phyloP scores from a whole-genome alignment of 2,888 invertebrate species.

The Diadegma fenestrale region DNA sequence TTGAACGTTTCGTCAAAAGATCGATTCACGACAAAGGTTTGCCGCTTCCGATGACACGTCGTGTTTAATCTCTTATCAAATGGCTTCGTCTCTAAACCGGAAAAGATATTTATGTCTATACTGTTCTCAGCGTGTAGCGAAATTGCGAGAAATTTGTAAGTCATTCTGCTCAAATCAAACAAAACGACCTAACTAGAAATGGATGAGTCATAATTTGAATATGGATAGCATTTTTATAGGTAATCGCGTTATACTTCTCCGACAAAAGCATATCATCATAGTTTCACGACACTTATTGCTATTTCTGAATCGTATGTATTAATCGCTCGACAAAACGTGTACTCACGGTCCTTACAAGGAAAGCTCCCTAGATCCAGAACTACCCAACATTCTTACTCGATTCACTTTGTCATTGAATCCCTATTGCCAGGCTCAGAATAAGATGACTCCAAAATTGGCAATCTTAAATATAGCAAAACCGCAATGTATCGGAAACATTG shows the following conservation, averaged over 20 bases:
- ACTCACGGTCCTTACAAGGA: neutral
- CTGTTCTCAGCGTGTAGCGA: neutral
- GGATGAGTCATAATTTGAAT: conserved; percentile 42
- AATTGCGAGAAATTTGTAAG: conserved; percentile 2
- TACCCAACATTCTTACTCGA: neutral
- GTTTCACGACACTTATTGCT: neutral
- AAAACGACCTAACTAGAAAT: neutral
- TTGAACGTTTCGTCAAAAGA: neutral
- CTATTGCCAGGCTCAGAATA: neutral
- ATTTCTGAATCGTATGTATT: neutral
- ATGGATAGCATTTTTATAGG: conserved; percentile 2
- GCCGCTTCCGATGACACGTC: neutral
- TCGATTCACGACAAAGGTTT: neutral
- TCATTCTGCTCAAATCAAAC: neutral
- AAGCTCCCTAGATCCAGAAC: neutral
- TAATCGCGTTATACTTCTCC: neutral
- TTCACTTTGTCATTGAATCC: neutral
- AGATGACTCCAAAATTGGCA: neutral
- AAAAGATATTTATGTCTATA: neutral
- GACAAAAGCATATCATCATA: conserved; percentile 13
- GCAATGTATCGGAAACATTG: neutral
- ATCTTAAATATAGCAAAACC: neutral
- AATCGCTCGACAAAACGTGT: neutral
- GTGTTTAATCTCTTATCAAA: neutral
- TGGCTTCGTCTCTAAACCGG: neutral